Conservation (phyloP, 2,113 vertebrate species). For the Callipepla squamata region DNA sequence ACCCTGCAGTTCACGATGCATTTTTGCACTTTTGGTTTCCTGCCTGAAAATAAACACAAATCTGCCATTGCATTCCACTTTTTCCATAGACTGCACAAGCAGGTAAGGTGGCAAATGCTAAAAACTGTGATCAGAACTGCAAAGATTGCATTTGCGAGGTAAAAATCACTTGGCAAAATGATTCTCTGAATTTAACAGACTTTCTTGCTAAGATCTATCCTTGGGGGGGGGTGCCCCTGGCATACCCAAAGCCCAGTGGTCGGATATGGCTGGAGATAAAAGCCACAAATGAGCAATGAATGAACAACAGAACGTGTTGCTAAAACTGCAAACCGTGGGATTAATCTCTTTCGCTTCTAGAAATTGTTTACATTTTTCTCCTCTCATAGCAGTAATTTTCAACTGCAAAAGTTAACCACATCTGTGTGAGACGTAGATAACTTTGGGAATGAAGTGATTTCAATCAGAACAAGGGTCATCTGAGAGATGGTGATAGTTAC, state of each 20-base stretch:
- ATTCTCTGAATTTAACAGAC: not conserved
- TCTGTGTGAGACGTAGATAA: slow-evolving; percentile 23
- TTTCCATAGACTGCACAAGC: not conserved
- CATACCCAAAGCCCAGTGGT: not conserved
- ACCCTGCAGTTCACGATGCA: not conserved
- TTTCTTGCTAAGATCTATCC: not conserved
- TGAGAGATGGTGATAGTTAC: not conserved
- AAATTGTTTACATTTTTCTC: not conserved
- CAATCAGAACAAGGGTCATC: slow-evolving; percentile 7
- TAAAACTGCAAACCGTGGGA: not conserved
- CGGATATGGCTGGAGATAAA: not conserved
- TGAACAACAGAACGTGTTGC: not conserved
- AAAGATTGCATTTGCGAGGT: not conserved
- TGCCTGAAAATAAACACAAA: slow-evolving; percentile 22
- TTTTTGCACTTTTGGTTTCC: slow-evolving; percentile 39
- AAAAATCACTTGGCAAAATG: not conserved
- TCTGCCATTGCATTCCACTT: not conserved
- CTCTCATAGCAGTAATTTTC: not conserved
- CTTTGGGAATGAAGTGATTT: not conserved
- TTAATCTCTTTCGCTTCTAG: not conserved
- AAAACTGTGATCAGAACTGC: not conserved
- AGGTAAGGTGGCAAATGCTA: not conserved
- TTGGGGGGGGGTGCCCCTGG: not conserved
- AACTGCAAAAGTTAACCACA: not conserved
- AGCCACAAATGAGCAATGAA: not conserved